These are phyloP conservation scores for Pseudorectes ferrugineus DNA, from an alignment of 2,113 vertebrate species.

Conservation along the genomic window DNA sequence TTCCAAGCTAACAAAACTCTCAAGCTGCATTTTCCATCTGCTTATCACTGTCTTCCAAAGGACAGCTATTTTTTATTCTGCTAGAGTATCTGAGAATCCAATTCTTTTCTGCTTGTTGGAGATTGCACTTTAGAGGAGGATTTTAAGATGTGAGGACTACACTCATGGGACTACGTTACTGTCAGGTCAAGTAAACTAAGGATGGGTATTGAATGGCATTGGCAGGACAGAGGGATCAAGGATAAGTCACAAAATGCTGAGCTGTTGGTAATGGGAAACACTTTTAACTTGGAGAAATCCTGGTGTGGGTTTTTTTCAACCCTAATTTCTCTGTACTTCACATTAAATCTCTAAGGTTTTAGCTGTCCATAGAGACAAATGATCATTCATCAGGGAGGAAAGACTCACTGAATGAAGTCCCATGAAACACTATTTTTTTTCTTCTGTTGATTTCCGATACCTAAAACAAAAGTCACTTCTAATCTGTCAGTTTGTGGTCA, in stretches of 20 bases:
- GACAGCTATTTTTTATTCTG: neutral
- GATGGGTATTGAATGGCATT: neutral
- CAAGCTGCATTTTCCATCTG: neutral
- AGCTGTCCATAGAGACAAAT: neutral
- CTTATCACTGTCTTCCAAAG: neutral
- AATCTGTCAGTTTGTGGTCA: neutral
- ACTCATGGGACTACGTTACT: accelerated
- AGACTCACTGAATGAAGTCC: neutral
- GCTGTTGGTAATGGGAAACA: neutral
- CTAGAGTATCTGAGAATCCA: neutral
- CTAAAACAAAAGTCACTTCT: neutral
- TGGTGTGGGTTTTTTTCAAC: neutral
- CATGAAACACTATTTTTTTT: neutral
- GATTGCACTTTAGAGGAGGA: neutral
- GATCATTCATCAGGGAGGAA: neutral
- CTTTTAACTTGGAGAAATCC: neutral
- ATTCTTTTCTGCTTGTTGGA: neutral
- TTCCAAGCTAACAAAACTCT: neutral
- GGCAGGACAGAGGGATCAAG: neutral
- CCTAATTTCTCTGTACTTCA: neutral
- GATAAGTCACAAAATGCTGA: neutral
- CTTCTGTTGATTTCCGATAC: neutral
- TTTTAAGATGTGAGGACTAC: neutral
- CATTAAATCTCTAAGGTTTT: neutral
- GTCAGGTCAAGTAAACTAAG: neutral